phyloP scores from a whole-genome alignment of 1,140 invertebrate species.

The Leptinotarsa defecta region DNA sequence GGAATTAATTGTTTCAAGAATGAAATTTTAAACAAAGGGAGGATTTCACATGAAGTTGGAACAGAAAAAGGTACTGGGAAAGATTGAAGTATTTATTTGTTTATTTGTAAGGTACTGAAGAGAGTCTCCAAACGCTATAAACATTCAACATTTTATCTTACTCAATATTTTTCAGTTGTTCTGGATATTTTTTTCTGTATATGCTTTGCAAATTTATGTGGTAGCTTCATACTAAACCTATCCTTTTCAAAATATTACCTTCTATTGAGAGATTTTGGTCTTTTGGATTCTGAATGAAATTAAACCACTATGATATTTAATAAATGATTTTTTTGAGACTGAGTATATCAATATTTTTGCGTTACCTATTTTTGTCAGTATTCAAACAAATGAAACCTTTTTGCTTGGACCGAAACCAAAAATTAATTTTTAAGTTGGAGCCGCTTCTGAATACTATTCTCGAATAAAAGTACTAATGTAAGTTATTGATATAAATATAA shows the following conservation, averaged over 20 bases:
- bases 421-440: not conserved
- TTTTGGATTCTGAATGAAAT: not conserved
- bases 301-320: not conserved
- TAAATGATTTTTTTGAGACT: not conserved
- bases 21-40: no score
- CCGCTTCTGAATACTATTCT: not conserved
- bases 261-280: not conserved
- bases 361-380: not conserved
- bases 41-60: no score
- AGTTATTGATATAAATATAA: no score
- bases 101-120: no score
- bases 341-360: not conserved
- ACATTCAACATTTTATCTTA: no score
- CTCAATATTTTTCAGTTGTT: no score
- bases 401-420: not conserved
- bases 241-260: not conserved
- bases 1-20: no score
- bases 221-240: not conserved
- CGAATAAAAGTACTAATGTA: not conserved
- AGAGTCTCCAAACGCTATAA: no score
- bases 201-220: no score
- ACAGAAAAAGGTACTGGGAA: no score
- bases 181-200: no score
- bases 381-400: conserved; percentile 5
- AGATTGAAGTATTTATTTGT: no score